These are phyloP conservation scores for Triplophysa rosa DNA, from an alignment of 2,113 vertebrate species.

Conservation along the genomic window DNA sequence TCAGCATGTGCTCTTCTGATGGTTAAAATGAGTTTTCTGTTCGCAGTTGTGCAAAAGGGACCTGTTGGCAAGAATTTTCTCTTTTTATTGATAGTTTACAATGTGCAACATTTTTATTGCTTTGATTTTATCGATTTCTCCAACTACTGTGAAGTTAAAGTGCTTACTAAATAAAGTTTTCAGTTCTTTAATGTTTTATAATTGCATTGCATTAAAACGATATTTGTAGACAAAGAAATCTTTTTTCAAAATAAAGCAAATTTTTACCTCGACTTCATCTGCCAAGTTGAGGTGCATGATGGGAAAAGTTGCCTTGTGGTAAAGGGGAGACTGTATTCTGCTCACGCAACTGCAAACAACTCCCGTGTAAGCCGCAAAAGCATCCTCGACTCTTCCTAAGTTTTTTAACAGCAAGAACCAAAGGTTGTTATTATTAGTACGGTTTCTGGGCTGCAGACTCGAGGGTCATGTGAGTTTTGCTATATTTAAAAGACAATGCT, in stretches of 20 bases:
- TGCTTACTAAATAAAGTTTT: constrained; percentile 37
- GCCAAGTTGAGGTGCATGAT: background rate
- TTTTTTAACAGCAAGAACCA: constrained; percentile 20
- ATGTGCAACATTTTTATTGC: constrained; percentile 31
- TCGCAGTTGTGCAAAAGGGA: background rate
- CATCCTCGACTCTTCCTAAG: constrained; percentile 1
- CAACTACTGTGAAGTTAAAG: constrained; percentile 1
- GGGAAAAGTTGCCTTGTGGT: background rate
- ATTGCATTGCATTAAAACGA: background rate
- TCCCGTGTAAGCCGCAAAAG: constrained; percentile 2
- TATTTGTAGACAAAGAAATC: background rate
- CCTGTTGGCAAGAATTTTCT: constrained; percentile 3
- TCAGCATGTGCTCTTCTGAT: background rate
- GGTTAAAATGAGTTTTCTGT: background rate
- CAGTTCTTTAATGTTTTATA: background rate
- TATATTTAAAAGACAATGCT: too few species aligned
- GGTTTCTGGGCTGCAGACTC: background rate
- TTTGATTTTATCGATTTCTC: constrained; percentile 14
- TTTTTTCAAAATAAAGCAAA: too few species aligned
- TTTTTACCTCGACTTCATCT: constrained; percentile 6
- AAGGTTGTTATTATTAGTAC: background rate
- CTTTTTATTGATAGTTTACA: constrained; percentile 16
- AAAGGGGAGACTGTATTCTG: background rate
- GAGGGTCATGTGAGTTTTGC: too few species aligned
- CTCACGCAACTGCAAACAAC: background rate